Conservation (phyloP, 2,888 invertebrate genomes). For the Conops quadrifasciatus region DNA sequence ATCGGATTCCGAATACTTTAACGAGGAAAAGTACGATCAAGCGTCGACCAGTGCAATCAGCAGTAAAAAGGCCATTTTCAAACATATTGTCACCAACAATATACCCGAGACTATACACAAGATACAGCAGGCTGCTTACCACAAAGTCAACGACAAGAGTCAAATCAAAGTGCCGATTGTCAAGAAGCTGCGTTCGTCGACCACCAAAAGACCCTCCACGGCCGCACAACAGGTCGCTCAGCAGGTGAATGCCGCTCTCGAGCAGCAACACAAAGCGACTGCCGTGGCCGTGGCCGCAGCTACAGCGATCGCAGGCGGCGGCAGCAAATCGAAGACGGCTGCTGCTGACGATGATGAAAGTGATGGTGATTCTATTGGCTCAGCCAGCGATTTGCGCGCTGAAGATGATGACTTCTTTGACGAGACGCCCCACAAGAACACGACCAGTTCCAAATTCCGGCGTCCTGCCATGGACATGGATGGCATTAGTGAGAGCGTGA, state of each 20-base stretch:
- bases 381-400: conserved; percentile 74
- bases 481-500: conserved; percentile 71
- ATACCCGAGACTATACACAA: conserved; percentile 68
- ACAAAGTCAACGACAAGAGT: conserved; percentile 67
- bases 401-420: conserved; percentile 67
- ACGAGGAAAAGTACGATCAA: conserved; percentile 54
- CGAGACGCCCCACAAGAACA: conserved; percentile 60
- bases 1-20: conserved; percentile 66
- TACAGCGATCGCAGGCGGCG: conserved; percentile 39
- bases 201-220: conserved; percentile 56
- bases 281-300: conserved; percentile 46
- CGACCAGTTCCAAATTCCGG: conserved; percentile 52
- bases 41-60: conserved; percentile 41
- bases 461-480: conserved; percentile 65
- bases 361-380: conserved; percentile 76
- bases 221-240: conserved; percentile 59
- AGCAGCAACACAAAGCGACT: conserved; percentile 46
- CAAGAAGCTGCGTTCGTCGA: conserved; percentile 66
- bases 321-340: conserved; percentile 42
- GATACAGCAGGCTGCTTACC: conserved; percentile 66
- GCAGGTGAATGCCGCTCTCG: conserved; percentile 50
- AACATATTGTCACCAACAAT: conserved; percentile 67
- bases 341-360: conserved; percentile 63
- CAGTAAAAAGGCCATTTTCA: conserved; percentile 62
- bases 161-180: conserved; percentile 63